phyloP scores from a whole-genome alignment of 2,797 vertebrate genomes.

The Propithecus perrieri region DNA sequence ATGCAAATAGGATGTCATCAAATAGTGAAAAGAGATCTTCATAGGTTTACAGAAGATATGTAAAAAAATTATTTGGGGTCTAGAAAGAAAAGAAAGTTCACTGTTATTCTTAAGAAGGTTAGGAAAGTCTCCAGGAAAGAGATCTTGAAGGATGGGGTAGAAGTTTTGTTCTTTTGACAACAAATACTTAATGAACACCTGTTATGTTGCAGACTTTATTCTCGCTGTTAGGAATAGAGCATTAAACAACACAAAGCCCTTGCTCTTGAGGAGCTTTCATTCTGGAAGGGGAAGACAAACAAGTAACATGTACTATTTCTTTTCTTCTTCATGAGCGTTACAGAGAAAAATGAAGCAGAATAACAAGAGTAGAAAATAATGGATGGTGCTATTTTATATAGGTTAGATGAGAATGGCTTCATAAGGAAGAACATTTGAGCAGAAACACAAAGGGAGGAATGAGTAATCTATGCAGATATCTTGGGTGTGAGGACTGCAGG shows the following conservation, averaged over 20 bases:
- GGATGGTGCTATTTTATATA: not conserved
- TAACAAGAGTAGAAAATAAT: not conserved
- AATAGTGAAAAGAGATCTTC: not conserved
- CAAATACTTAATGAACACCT: not conserved
- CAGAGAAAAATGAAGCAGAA: conserved; percentile 28
- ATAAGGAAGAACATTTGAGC: not conserved
- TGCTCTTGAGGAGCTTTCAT: not conserved
- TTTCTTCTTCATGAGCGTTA: not conserved
- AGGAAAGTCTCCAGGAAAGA: not conserved
- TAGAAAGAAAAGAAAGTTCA: conserved; percentile 22
- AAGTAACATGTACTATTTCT: not conserved
- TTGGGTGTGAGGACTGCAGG: not conserved
- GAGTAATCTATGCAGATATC: not conserved
- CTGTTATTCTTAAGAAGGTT: not conserved
- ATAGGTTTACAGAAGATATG: not conserved
- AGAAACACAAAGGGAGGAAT: not conserved
- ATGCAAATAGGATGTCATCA: not conserved
- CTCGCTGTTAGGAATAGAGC: not conserved
- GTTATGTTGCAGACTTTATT: not conserved
- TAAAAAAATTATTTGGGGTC: not conserved
- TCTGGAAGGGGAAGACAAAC: not conserved
- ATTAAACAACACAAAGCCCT: not conserved
- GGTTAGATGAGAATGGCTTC: not conserved
- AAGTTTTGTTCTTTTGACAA: not conserved
- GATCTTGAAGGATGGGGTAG: not conserved